Conservation (phyloP, 2,797 vertebrate genomes). For the Phrynocephalus vlangalii region DNA sequence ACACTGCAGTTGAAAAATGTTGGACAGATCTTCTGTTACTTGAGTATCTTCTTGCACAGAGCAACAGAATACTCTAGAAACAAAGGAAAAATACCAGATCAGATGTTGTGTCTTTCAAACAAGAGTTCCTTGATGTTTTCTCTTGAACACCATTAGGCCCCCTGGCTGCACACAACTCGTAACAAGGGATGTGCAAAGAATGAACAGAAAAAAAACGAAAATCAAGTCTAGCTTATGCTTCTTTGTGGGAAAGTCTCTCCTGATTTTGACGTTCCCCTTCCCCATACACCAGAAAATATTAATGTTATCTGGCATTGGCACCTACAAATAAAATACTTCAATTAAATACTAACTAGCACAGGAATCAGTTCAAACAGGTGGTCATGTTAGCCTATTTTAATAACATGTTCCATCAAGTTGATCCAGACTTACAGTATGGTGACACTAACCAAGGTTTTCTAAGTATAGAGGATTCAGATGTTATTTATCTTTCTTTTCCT, state of each 20-base stretch:
- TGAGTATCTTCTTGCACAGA: background rate
- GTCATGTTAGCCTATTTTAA: no score
- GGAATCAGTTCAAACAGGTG: background rate
- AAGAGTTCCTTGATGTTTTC: background rate
- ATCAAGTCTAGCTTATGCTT: background rate
- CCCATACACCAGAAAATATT: background rate
- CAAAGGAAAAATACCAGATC: slow-evolving; percentile 29
- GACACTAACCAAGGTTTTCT: no score
- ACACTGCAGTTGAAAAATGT: background rate
- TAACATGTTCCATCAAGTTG: no score
- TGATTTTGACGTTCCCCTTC: background rate
- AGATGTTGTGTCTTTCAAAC: slow-evolving; percentile 17
- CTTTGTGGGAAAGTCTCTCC: background rate
- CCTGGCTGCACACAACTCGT: slow-evolving; percentile 3
- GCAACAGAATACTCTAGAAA: slow-evolving; percentile 12
- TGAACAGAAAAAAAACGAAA: background rate
- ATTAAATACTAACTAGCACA: background rate
- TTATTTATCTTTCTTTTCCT: no score
- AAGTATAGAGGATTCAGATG: no score
- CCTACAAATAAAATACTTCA: background rate
- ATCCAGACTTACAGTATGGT: no score
- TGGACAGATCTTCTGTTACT: background rate
- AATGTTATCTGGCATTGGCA: background rate
- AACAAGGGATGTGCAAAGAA: slow-evolving; percentile 25
- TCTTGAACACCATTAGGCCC: slow-evolving; percentile 30